These are phyloP conservation scores for Portunus trituberculatus DNA, from an alignment of 1,140 invertebrate genomes.

Conservation along the genomic window DNA sequence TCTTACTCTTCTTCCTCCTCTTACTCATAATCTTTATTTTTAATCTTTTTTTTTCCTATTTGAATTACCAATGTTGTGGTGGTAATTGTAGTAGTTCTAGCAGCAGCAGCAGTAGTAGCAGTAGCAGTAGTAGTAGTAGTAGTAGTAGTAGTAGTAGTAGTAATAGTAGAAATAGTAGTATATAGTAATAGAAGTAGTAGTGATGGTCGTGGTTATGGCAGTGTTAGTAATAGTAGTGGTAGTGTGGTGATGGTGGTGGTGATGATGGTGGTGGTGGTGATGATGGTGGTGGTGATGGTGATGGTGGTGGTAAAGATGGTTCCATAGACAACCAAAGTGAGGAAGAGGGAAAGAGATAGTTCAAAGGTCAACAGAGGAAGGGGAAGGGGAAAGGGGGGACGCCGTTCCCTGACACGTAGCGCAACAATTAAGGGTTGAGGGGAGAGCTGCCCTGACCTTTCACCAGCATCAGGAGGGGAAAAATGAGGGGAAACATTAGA, in stretches of 20 bases:
- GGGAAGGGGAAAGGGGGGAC: too few relatives aligned
- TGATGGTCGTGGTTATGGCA: background rate
- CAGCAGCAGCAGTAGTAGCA: background rate
- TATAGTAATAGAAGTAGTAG: background rate
- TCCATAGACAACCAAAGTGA: too few relatives aligned
- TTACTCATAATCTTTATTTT: background rate
- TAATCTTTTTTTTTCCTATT: background rate
- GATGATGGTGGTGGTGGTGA: background rate
- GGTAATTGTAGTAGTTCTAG: too few relatives aligned
- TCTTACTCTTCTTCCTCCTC: too few relatives aligned
- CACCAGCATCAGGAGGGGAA: too few relatives aligned
- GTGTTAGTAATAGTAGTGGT: background rate
- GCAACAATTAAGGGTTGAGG: too few relatives aligned
- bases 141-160: background rate
- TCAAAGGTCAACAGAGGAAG: too few relatives aligned
- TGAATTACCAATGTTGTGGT: too few relatives aligned
- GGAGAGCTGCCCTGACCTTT: too few relatives aligned
- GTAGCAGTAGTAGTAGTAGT: background rate
- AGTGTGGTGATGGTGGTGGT: background rate
- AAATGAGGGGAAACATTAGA: too few relatives aligned
- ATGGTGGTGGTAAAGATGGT: background rate
- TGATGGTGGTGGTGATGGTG: background rate
- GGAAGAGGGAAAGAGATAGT: too few relatives aligned
- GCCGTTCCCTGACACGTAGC: too few relatives aligned
- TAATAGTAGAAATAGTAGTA: background rate